These are phyloP conservation scores for Pyralis farinalis DNA, from an alignment of 2,888 invertebrate species.

Conservation along the genomic window DNA sequence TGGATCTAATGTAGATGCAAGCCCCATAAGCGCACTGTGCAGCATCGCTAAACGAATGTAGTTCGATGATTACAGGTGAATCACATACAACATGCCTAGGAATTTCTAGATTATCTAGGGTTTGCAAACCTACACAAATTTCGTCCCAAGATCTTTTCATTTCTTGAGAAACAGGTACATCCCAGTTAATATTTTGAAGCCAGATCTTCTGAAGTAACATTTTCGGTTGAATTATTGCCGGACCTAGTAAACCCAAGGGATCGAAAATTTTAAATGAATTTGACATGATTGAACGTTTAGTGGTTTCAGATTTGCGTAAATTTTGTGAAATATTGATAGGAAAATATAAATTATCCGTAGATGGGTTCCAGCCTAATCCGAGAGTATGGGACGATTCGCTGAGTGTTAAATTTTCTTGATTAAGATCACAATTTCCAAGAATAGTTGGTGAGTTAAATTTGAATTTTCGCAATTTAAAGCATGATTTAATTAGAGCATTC, in stretches of 20 bases:
- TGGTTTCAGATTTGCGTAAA: not conserved
- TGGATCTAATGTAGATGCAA: slow-evolving; percentile 25
- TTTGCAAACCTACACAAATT: not conserved
- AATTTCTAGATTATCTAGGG: not conserved
- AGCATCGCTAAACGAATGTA: slow-evolving; percentile 30
- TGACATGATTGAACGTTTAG: slow-evolving; percentile 13
- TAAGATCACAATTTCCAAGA: not conserved
- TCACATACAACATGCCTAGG: slow-evolving; percentile 2
- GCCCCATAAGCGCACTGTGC: slow-evolving; percentile 26
- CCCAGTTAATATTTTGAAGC: slow-evolving; percentile 13
- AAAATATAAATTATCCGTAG: slow-evolving; percentile 1
- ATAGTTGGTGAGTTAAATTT: slow-evolving; percentile 15
- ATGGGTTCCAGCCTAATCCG: slow-evolving; percentile 6
- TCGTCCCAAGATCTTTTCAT: slow-evolving; percentile 6
- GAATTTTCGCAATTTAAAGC: slow-evolving; percentile 21
- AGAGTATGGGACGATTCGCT: slow-evolving; percentile 18
- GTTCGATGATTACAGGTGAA: slow-evolving; percentile 14
- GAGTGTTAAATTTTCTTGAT: slow-evolving; percentile 17
- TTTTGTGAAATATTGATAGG: not conserved
- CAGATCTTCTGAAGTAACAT: slow-evolving; percentile 16
- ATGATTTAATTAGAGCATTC: slow-evolving; percentile 8
- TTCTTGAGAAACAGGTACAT: slow-evolving; percentile 10
- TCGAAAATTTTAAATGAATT: slow-evolving; percentile 13
- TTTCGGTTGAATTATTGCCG: slow-evolving; percentile 12
- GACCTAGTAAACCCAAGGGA: slow-evolving; percentile 13